Evolutionary conservation across 2,113 vertebrate genomes (phyloP), one percentile per base, ranked within the genome.

Genomic region (Pygoscelis antarcticus): DNA sequence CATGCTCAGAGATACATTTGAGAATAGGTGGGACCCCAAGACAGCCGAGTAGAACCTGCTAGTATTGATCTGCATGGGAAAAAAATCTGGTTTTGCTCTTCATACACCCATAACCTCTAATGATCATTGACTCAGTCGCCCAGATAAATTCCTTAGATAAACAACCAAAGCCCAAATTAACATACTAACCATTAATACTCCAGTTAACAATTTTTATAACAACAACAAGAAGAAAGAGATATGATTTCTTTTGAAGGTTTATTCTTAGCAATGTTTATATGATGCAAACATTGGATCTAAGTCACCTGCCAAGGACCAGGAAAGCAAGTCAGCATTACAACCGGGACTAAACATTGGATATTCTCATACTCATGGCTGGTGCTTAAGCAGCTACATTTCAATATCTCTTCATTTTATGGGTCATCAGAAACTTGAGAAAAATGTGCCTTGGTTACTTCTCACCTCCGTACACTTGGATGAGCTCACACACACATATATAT

Each of bases 141-240:
- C 55, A 90, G 92, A 92, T 92, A 92, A 90, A 90, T 83, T 93
- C 76, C 76, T 83, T 55, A 94, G 85, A 96, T 78, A 96, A 94
- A 70, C n/a, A 83, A 64, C 25, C 64, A 86, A 78, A 92, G 51
- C 42, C 6, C 71, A 74, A 89, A 93, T 78, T 70, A 89, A 34
- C 34, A 74, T 47, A 30, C 30, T 38, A 79, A 69, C 44, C 32
- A 51, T 89, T 86, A 90, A 46, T 86, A 93, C 60, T 47, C 55
- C 38, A 62, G 42, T 51, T 79, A 86, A 76, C 6, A 38, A 36
- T 52, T 96, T 92, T 93, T 92, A 17, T 62, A 94, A 64, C 44
- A 90, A 61, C 22, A 30, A 57, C 30, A 78, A 79, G 2, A 54
- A 89, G 18, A 55, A 61, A 61, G 76, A 65, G 5, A 89, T 52